Base-by-base conservation (phyloP, 2,888 invertebrate genomes). In the Leptinotarsa rubiginosa region DNA sequence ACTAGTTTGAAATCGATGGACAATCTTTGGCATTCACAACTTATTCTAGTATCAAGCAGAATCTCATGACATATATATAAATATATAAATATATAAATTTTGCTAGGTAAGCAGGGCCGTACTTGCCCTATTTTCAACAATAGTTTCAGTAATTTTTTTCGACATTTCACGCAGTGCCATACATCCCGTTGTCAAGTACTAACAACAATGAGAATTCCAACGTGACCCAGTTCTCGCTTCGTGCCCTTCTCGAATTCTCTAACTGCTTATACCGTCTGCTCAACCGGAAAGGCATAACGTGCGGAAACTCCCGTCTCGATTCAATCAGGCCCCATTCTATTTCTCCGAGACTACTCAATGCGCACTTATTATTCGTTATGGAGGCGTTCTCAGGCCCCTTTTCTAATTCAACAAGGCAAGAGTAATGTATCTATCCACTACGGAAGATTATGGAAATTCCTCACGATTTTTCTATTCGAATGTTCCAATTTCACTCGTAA, bases 291-390 rank as follows among this genome's bases (percentile, higher is more conserved):
- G 82, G 81, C 81, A 82, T 83, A 86, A 85, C 85, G 85, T 84
- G 85, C 85, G 84, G 84, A 85, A 86, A 85, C 82, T 73, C 83
- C 83, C 82, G 81, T 81, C 80, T 83, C 84, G 84, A 86, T 86
- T 86, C 85, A 86, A 86, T 86, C 85, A 85, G 81, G 82, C 70
- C 79, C 82, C 78, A 83, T 83, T 84, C 83, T 81, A 78, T 77
- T 83, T 85, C 78, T 81, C 83, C 81, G 81, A 72, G 66, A 67
- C 52, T 59, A 65, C 79, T 81, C 84, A 81, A 79, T 84, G 83
- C 82, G 78, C 83, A 83, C 82, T 83, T 83, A 80, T 82, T 82
- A 83, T 82, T 75, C 72, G 65, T 73, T 67, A 62, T 70, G 69
- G 73, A 69, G 68, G 72, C 73, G 69, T 69, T 56, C 41, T 49